Conservation (phyloP, 2,888 invertebrate genomes). For the Heliothis peltigera region DNA sequence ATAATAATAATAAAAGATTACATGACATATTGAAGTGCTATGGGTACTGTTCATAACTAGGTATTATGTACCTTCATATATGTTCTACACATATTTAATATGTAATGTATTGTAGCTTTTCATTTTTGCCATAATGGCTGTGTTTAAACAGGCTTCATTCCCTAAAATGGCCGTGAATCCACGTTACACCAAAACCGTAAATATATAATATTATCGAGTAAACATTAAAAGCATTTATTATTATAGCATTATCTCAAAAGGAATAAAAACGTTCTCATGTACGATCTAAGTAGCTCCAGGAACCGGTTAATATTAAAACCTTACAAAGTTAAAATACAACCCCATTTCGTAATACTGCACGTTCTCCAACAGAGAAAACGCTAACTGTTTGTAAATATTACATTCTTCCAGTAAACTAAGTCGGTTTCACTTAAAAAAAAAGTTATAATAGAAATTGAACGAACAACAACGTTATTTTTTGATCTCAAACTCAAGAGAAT, state of each 20-base stretch:
- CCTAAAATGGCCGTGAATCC: too few species aligned
- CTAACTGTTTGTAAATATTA: not conserved
- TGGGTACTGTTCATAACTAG: not conserved
- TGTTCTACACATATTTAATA: too few species aligned
- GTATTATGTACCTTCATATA: too few species aligned
- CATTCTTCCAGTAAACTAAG: not conserved
- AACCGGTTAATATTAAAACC: not conserved
- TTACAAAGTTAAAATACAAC: not conserved
- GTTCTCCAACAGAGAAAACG: not conserved
- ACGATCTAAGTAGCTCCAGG: not conserved
- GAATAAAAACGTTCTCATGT: not conserved
- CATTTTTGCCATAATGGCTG: too few species aligned
- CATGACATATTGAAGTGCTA: not conserved
- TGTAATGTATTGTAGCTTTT: not conserved
- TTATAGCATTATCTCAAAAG: not conserved
- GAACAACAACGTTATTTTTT: constrained; percentile 40
- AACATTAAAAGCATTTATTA: too few species aligned
- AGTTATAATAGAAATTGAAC: constrained; percentile 16
- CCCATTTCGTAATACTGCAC: not conserved
- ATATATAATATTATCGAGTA: too few species aligned
- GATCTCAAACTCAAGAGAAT: constrained; percentile 55
- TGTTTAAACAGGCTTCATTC: too few species aligned
- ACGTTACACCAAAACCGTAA: too few species aligned
- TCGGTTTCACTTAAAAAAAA: constrained; percentile 5
- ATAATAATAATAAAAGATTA: constrained; percentile 11